Conservation (phyloP, 2,797 vertebrate species). For the Phrynocephalus forsythii region DNA sequence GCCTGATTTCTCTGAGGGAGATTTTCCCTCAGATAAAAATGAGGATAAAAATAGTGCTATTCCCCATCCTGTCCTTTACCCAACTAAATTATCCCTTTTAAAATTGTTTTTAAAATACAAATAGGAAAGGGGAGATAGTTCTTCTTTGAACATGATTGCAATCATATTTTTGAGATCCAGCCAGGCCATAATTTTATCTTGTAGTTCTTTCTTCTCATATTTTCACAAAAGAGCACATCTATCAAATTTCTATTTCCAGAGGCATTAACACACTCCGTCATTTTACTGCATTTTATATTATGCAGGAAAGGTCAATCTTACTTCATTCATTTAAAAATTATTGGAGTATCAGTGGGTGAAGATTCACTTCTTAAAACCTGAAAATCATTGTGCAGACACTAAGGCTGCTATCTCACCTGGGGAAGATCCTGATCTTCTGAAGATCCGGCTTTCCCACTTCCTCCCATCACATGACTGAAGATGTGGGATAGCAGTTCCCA, state of each 20-base stretch:
- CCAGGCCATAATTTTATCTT: neutral
- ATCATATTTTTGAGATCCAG: slow-evolving; percentile 12
- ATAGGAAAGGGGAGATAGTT: neutral
- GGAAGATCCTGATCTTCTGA: too few relatives aligned
- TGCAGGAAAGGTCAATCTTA: slow-evolving; percentile 4
- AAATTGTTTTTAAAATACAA: neutral
- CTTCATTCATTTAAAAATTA: slow-evolving; percentile 4
- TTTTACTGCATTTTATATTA: slow-evolving; percentile 23
- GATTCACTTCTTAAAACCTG: slow-evolving; percentile 3
- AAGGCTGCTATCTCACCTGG: too few relatives aligned
- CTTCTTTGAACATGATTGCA: neutral
- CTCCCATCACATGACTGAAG: too few relatives aligned
- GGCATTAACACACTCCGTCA: neutral
- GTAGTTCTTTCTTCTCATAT: neutral
- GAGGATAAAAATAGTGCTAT: neutral
- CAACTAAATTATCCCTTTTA: neutral
- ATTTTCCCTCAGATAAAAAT: too few relatives aligned
- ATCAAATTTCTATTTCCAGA: slow-evolving; percentile 18
- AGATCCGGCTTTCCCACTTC: too few relatives aligned
- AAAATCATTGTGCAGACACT: neutral
- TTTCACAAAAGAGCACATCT: slow-evolving; percentile 2
- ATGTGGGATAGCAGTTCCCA: too few relatives aligned
- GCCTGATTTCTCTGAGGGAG: too few relatives aligned
- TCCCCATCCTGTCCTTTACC: neutral
- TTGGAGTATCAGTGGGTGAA: neutral